Evolutionary conservation across 2,888 invertebrate genomes (phyloP), one percentile per base, ranked within the genome.

Genomic region (Chironomus tentans): DNA sequence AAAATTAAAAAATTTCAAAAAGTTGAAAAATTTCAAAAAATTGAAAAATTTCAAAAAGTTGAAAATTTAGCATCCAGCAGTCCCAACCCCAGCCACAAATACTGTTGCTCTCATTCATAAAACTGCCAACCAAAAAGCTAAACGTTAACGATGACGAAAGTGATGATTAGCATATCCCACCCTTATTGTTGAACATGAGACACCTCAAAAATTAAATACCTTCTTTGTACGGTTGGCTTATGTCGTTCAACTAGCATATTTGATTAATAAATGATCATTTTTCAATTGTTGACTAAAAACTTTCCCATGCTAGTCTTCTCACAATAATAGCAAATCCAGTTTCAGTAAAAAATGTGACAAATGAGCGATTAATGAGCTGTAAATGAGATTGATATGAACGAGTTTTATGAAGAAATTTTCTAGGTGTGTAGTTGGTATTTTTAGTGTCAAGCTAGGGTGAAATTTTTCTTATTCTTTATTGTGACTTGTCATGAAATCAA

Each of bases 111-210:
- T 56, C 18, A n/a, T 56, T 56, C 50, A 50, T 1, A 38, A 38
- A 38, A 38, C 38, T 38, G 38, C 10, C 2, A 38, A 18, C 56
- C 18, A 18, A 56, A 56, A 50, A 56, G 56, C 56, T 13, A 22
- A 24, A 4, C 10, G 48, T 24, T n/a, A 10, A 68, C 5, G 68
- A 22, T 28, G n/a, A 12, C 13, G 13, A 70, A 48, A 70, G 10
- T 15, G 72, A 73, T 62, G 61, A 73, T 71, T 71, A 46, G 48
- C 71, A 71, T 71, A 71, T 71, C 56, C 62, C 72, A 38, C 46
- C 72, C 71, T 38, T 68, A 38, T 72, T 24, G 22, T 65, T 24
- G 22, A 65, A 46, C 12, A 47, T 13, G 56, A 62, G 22, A n/a
- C 48, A 68, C 65, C 74, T 74, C 62, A 48, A 48, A 74, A 47